Evolutionary conservation across 2,113 vertebrate species (phyloP), one percentile per base, ranked within the genome.

Genomic region (Otocyon megalotis): DNA sequence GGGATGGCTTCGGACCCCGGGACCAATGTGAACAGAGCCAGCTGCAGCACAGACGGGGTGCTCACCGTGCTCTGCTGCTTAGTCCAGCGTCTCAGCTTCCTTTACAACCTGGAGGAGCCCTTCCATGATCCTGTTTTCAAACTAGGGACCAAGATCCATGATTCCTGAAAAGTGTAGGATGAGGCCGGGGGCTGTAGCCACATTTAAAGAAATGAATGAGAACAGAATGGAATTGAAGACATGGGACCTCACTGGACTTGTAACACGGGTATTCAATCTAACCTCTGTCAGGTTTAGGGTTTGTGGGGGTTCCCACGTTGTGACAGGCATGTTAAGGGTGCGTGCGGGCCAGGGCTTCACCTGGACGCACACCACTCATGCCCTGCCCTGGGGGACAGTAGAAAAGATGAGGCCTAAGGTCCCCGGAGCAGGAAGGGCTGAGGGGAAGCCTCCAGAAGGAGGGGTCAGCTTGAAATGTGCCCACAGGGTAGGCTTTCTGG

Each of bases 301-400:
- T 32, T 82, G 50, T 24, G 24, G 43, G 60, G 24, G 50, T 32
- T 32, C 5, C 17, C 1, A 13, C 28, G 3, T 3, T 3, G 0
- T 0, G 19, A n/a, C 0, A 11, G 3, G 5, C 0, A 30, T 2
- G 26, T 30, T 5, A n/a, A 30, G 22, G 43, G 24, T 8, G 3
- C 14, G 13, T 28, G 13, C 5, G 11, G 26, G 28, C 4, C 56
- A 16, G 11, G 60, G 72, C 35, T n/a, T 43, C 43, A 9, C 48
- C 54, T 26, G n/a, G 35, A 22, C 15, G 35, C 84, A 24, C 0
- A 15, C 48, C 10, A 26, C 15, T 56, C 26, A 28, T 50, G 53
- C 22, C 74, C 88, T 43, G 15, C 48, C 48, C 37, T 10, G 15
- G 14, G 80, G 28, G 13, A 24, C 62, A 4, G 65, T 14, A 4